Evolutionary conservation across 2,113 vertebrate genomes (phyloP).

Genomic region (Dipodomys stephensi): DNA sequence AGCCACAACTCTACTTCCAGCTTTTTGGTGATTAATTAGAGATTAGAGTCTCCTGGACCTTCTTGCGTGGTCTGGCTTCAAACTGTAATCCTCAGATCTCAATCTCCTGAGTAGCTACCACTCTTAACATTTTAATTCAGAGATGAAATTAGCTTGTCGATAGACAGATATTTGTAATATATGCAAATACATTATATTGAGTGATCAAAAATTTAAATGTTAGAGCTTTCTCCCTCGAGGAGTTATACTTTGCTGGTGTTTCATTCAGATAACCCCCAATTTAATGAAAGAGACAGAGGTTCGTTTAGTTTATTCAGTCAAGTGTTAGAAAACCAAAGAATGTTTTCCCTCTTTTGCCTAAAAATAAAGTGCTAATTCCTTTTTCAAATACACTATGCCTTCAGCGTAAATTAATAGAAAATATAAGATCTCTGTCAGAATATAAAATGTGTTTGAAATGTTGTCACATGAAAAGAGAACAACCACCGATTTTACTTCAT

Average conservation of each 20-base stretch:
- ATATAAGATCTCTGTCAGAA: conserved; percentile 60
- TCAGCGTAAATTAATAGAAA: conserved; percentile 69
- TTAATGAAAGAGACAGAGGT: conserved; percentile 25
- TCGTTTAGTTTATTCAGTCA: conserved; percentile 22
- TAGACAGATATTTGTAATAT: no score
- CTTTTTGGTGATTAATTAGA: no score
- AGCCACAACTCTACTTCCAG: no score
- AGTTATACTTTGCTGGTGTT: neutral
- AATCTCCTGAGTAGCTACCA: no score
- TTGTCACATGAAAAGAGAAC: conserved; percentile 62
- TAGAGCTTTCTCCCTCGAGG: neutral
- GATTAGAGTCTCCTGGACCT: no score
- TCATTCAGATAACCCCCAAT: neutral
- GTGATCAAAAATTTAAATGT: conserved; percentile 7
- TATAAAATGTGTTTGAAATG: conserved; percentile 68
- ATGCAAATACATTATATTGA: no score
- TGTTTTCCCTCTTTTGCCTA: conserved; percentile 53
- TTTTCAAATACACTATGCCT: conserved; percentile 34
- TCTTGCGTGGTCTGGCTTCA: no score
- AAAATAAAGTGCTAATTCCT: conserved; percentile 64
- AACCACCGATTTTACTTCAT: conserved; percentile 73
- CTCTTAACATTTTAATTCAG: conserved; percentile 11
- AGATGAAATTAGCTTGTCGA: neutral
- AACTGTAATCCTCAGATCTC: no score
- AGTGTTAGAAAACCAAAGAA: conserved; percentile 33